Evolutionary conservation across 2,797 vertebrate species (phyloP), one percentile per base, ranked within the genome.

Genomic region (Danio jaintianensis): DNA sequence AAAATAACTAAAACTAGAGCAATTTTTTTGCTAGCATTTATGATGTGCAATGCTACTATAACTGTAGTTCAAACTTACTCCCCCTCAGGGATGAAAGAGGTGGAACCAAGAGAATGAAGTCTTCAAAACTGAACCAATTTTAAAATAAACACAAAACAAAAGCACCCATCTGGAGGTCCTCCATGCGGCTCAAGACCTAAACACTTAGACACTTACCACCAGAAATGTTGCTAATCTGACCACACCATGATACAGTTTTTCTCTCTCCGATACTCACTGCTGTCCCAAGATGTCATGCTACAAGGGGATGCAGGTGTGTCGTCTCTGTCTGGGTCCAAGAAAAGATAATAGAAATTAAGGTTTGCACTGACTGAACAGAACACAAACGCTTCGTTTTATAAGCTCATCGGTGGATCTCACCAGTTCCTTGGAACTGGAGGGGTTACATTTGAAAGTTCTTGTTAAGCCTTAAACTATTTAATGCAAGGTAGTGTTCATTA

Each of bases 221-320:
- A 29, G 29, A 20, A 18, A 12, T 20, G 3, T 45, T 2, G 0
- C 42, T 15, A 47, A 15, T 42, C 36, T 48, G 52, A 48, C 4
- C 0, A 1, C 70, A 47, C 38, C 43, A 2, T 42, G 29, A 48
- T 11, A 12, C 40, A 16, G 16, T 59, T 4, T 43, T 9, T 63
- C 5, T 50, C 11, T 47, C 15, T 69, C 6, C 2, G 52, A n/a
- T 76, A 93, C 93, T 92, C 89, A 94, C 93, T 93, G 84, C 91
- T 91, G 84, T 95, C 95, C 90, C 94, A 95, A 85, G 95, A 96
- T 59, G 92, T 93, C 82, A 91, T 16, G 81, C 94, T 95, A 87
- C 90, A 92, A 0, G 86, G 93, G 75, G 95, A 96, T 9, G 91
- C 88, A 0, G 94, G 93, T 0, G 90, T 91, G 83, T 93, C 92